Evolutionary conservation across 2,888 invertebrate genomes (phyloP), one percentile per base, ranked within the genome.

Genomic region (Atherix ibis): DNA sequence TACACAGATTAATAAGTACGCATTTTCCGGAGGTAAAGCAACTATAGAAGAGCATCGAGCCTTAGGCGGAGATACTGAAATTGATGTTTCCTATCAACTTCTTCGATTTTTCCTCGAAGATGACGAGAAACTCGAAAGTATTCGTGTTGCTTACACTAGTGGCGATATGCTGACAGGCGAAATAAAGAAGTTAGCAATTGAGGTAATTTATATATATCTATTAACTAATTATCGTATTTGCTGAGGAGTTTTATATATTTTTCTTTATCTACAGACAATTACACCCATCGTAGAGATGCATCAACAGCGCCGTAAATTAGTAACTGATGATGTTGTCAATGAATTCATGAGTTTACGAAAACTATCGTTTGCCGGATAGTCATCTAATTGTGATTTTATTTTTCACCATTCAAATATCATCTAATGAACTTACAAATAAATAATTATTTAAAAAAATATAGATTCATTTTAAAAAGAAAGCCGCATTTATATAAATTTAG

Each of bases 81-180:
- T 98, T 5, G 98, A 99, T 63, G 89, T 92, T 36, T 78, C 95
- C 0, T 98, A 72, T 65, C 92, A 97, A 57, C 89, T 97, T 63
- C 66, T 98, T 17, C 74, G 71, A 17, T 98, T 94, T 63, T 98
- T 99, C 67, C 53, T 95, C 37, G 94, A 95, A 39, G 91, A 94
- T 58, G 97, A 98, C 52, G 75, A 73, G 1, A 70, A 71, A 50
- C 64, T 99, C 40, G 83, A 82, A 44, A 62, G 79, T 57, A 77
- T 89, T 14, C 51, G 56, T 9, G 18, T 46, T 13, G 53, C 56
- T 2, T 62, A 61, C 36, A 52, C 45, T 29, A 59, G 54, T 31
- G 98, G 98, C 3, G 74, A 76, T 50, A 64, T 99, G 62, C 61
- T 98, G 22, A 95, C 95, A 0, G 97, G 98, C 0, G 85, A 94